These are phyloP conservation scores for Microctonus aethiopoides DNA, from an alignment of 2,888 invertebrate genomes.

Conservation along the genomic window DNA sequence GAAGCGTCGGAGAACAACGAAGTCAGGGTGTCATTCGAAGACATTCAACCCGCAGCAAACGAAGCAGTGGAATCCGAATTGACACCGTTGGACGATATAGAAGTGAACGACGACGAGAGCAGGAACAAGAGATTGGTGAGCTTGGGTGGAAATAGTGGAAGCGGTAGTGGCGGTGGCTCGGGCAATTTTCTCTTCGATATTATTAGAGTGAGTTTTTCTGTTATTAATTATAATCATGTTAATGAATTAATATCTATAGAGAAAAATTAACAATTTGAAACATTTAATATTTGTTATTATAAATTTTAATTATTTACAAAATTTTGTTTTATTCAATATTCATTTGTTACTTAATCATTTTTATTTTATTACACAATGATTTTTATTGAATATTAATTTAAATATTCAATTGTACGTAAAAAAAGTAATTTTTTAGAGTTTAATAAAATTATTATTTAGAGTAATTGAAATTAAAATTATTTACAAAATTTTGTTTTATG, in stretches of 20 bases:
- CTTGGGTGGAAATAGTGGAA: slow-evolving; percentile 44
- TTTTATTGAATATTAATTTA: too few species aligned
- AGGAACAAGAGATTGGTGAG: slow-evolving; percentile 78
- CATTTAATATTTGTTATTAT: too few species aligned
- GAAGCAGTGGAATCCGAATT: slow-evolving; percentile 76
- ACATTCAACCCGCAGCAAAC: slow-evolving; percentile 70
- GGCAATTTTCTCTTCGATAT: slow-evolving; percentile 91
- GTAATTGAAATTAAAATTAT: too few species aligned
- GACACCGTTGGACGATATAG: slow-evolving; percentile 76
- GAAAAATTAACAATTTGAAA: not conserved
- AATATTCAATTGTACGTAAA: too few species aligned
- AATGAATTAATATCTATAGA: slow-evolving; percentile 45
- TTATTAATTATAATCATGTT: not conserved
- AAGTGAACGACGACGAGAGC: slow-evolving; percentile 80
- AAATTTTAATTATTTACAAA: too few species aligned
- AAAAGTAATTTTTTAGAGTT: too few species aligned
- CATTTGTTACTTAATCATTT: too few species aligned
- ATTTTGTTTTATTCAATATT: too few species aligned
- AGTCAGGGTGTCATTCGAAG: slow-evolving; percentile 72
- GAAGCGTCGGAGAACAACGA: slow-evolving; percentile 72
- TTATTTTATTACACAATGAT: too few species aligned
- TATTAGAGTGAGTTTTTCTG: slow-evolving; percentile 78
- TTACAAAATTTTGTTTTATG: too few species aligned
- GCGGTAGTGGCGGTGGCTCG: slow-evolving; percentile 75
- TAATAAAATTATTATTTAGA: too few species aligned